These are phyloP conservation scores for Coboldia fuscipes DNA, from an alignment of 1,140 invertebrate genomes.

Conservation along the genomic window DNA sequence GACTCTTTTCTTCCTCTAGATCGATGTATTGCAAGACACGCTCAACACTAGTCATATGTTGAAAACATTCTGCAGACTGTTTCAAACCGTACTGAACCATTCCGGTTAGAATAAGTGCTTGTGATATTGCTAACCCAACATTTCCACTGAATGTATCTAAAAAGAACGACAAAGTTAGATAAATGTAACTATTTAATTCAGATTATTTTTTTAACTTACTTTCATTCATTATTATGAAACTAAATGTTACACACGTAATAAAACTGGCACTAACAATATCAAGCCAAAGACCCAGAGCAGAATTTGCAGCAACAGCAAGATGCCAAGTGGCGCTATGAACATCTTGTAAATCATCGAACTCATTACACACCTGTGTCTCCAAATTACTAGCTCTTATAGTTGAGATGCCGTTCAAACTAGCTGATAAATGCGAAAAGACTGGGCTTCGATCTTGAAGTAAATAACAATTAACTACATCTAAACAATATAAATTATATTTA, in stretches of 20 bases:
- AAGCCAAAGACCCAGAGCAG: constrained; percentile 49
- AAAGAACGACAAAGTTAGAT: constrained; percentile 6
- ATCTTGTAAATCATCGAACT: constrained; percentile 45
- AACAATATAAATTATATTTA: constrained; percentile 3
- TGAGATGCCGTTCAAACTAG: constrained; percentile 53
- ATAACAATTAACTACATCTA: neutral
- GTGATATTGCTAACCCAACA: constrained; percentile 61
- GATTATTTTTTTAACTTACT: constrained; percentile 9
- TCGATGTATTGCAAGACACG: constrained; percentile 51
- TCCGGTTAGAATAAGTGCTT: constrained; percentile 60
- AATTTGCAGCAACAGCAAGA: constrained; percentile 28
- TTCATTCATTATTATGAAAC: constrained; percentile 23
- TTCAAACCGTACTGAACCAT: constrained; percentile 72
- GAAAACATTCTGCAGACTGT: constrained; percentile 61
- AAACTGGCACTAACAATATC: constrained; percentile 42
- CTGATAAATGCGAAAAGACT: constrained; percentile 61
- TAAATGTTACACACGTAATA: constrained; percentile 38
- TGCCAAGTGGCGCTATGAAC: constrained; percentile 40
- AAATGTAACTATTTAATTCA: neutral
- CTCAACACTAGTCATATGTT: constrained; percentile 68
- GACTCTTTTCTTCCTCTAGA: constrained; percentile 23
- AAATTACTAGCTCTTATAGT: constrained; percentile 55
- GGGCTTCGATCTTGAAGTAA: constrained; percentile 40
- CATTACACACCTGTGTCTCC: constrained; percentile 40
- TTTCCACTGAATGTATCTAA: constrained; percentile 33